These are phyloP conservation scores for Aplochiton taeniatus DNA, from an alignment of 2,797 vertebrate species.

Conservation along the genomic window DNA sequence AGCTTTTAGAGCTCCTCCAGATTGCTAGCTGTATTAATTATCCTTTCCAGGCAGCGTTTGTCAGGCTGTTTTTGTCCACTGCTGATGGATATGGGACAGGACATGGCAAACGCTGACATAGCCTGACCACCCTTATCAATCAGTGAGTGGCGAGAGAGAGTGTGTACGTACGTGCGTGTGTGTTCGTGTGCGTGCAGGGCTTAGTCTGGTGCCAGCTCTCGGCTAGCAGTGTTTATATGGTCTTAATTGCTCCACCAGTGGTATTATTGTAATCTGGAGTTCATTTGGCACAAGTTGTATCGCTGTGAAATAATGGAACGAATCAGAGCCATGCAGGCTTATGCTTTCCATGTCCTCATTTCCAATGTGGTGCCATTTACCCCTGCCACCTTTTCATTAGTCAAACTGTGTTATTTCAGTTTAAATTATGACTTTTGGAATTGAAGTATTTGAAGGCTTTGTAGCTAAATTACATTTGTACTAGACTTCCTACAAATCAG, in stretches of 20 bases:
- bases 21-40: slow-evolving; percentile 81
- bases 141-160: slow-evolving; percentile 1
- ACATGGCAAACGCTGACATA: slow-evolving; percentile 54
- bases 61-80: slow-evolving; percentile 73
- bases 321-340: slow-evolving; percentile 35
- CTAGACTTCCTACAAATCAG: no score
- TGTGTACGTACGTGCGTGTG: slow-evolving; percentile 9
- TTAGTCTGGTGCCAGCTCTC: slow-evolving; percentile 58
- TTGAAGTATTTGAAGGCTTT: slow-evolving; percentile 1
- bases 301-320: slow-evolving; percentile 52
- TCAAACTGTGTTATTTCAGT: slow-evolving; percentile 47
- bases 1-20: slow-evolving; percentile 73
- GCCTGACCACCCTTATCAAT: slow-evolving; percentile 19
- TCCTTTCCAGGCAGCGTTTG: slow-evolving; percentile 55
- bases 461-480: not conserved
- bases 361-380: slow-evolving; percentile 37
- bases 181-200: slow-evolving; percentile 24
- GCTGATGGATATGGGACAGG: slow-evolving; percentile 57
- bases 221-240: slow-evolving; percentile 62
- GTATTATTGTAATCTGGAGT: slow-evolving; percentile 74
- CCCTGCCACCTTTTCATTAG: slow-evolving; percentile 9
- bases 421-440: slow-evolving; percentile 40
- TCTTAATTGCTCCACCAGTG: slow-evolving; percentile 62
- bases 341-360: slow-evolving; percentile 55
- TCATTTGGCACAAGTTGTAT: slow-evolving; percentile 54